Evolutionary conservation across 92 coral and sea anemone genomes (phyloP).

Genomic region (Blastomussa wellsi): DNA sequence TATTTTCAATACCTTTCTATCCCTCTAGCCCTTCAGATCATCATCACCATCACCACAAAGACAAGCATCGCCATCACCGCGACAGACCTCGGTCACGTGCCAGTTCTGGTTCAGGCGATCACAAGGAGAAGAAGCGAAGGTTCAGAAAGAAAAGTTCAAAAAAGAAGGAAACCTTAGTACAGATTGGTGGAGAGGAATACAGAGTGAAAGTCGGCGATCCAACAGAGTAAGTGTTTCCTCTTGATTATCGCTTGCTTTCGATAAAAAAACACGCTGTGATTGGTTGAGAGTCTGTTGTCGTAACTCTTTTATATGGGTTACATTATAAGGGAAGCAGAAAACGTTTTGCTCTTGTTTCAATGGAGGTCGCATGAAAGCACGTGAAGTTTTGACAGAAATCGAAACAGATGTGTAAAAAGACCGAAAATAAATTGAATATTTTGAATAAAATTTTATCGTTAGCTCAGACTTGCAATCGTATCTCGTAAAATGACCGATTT

Average conservation of each 20-base stretch:
- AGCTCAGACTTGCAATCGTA: too few species aligned
- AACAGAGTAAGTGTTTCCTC: constrained; percentile 13
- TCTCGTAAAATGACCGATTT: too few species aligned
- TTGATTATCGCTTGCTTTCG: neutral
- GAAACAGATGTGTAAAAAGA: neutral
- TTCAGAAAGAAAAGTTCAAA: constrained; percentile 39
- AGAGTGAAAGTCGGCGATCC: constrained; percentile 29
- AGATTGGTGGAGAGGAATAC: constrained; percentile 31
- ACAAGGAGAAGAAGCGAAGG: constrained; percentile 61
- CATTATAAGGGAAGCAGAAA: neutral
- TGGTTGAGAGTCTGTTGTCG: neutral
- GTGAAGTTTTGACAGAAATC: neutral
- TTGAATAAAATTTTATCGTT: too few species aligned
- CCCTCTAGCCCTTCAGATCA: constrained; percentile 14
- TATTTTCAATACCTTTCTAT: neutral
- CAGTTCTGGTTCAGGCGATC: constrained; percentile 56
- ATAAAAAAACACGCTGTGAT: neutral
- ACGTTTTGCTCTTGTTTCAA: neutral
- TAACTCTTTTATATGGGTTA: neutral
- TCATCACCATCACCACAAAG: constrained; percentile 32
- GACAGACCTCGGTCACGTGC: constrained; percentile 51
- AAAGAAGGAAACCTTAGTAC: constrained; percentile 42
- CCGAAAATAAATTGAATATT: too few species aligned
- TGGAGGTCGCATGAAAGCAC: neutral
- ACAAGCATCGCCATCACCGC: constrained; percentile 51